These are phyloP conservation scores for Uria lomvia DNA, from an alignment of 2,113 vertebrate genomes.

Conservation along the genomic window DNA sequence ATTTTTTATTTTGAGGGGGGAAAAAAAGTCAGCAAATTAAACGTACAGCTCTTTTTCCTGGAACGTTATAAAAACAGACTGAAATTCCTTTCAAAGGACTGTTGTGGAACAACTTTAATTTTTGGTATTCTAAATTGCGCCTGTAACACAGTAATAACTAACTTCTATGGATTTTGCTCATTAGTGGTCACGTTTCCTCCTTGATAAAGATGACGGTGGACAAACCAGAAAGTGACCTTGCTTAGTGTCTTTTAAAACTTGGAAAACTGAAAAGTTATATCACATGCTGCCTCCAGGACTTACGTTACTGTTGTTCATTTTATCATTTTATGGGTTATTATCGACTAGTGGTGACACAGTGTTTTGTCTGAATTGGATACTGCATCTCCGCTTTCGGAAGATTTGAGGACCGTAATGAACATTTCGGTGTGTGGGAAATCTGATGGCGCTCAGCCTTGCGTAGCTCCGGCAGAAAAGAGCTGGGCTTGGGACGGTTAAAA, in stretches of 20 bases:
- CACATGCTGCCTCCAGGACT: constrained; percentile 76
- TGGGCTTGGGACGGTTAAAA: constrained; percentile 54
- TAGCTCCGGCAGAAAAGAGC: constrained; percentile 32
- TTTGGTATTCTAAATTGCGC: constrained; percentile 65
- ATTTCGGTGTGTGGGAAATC: constrained; percentile 40
- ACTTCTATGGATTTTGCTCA: constrained; percentile 47
- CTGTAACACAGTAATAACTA: constrained; percentile 54
- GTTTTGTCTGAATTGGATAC: constrained; percentile 70
- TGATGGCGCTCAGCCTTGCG: constrained; percentile 53
- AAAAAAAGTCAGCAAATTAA: constrained; percentile 62
- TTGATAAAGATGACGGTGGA: constrained; percentile 65
- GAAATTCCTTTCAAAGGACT: constrained; percentile 70
- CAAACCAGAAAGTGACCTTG: constrained; percentile 76
- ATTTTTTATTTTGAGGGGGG: constrained; percentile 39
- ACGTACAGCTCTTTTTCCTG: constrained; percentile 58
- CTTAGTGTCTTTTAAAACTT: constrained; percentile 64
- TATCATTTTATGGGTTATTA: constrained; percentile 29
- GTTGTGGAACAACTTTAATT: constrained; percentile 63
- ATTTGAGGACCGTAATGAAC: constrained; percentile 61
- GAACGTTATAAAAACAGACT: constrained; percentile 66
- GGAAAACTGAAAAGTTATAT: constrained; percentile 64
- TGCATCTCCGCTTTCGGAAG: constrained; percentile 43
- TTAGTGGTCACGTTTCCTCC: constrained; percentile 62
- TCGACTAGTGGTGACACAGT: constrained; percentile 43
- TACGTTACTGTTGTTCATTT: constrained; percentile 57